phyloP scores from a whole-genome alignment of 2,113 vertebrate genomes.

The Dicerorhinus sumatrensis region DNA sequence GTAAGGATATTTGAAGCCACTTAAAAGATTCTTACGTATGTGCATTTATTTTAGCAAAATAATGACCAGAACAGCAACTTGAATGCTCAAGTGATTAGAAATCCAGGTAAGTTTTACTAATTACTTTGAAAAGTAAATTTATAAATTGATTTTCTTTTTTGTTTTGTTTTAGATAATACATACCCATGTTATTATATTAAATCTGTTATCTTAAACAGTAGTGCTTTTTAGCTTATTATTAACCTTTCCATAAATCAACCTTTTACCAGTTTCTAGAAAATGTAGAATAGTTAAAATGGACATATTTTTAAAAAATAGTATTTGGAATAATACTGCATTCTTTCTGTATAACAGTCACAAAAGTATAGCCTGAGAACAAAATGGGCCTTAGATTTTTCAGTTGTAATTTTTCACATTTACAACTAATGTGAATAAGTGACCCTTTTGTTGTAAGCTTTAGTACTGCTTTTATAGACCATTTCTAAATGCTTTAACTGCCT shows the following conservation, averaged over 20 bases:
- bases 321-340: background rate
- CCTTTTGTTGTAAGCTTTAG: background rate
- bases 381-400: background rate
- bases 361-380: background rate
- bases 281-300: constrained; percentile 9
- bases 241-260: background rate
- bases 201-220: background rate
- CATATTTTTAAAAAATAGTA: background rate
- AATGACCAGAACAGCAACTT: constrained; percentile 93
- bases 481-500: constrained; percentile 11
- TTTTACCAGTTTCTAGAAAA: background rate
- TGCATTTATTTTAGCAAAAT: constrained; percentile 88
- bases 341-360: background rate
- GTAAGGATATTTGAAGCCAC: background rate
- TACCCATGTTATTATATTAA: background rate
- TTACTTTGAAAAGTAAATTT: constrained; percentile 46
- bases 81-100: constrained; percentile 92
- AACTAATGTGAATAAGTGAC: background rate
- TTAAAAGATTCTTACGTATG: constrained; percentile 60
- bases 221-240: constrained; percentile 37
- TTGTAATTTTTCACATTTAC: constrained; percentile 25
- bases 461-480: background rate
- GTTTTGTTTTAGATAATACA: background rate
- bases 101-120: constrained; percentile 91
- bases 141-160: background rate